These are phyloP conservation scores for Clepsis dumicolana DNA, from an alignment of 2,888 invertebrate species.

Conservation along the genomic window DNA sequence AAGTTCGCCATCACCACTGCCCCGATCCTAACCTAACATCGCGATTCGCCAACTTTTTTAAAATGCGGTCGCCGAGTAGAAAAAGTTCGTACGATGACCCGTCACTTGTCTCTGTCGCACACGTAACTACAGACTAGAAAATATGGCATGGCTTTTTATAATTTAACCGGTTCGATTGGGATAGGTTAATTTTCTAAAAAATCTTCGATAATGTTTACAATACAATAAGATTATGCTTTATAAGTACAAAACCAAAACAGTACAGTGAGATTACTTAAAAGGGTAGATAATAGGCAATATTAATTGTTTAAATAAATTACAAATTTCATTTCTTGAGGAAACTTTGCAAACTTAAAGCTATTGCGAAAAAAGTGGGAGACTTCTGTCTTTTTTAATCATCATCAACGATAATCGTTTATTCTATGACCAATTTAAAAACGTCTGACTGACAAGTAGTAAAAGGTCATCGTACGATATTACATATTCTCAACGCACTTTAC, in stretches of 20 bases:
- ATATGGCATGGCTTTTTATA: background rate
- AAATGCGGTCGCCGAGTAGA: background rate
- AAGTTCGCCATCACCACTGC: background rate
- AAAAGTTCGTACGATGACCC: conserved; percentile 4
- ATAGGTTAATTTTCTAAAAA: background rate
- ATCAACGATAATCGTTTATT: too few relatives aligned
- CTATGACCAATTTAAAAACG: too few relatives aligned
- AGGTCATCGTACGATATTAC: background rate
- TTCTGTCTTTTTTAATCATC: too few relatives aligned
- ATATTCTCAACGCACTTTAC: background rate
- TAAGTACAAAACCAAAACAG: too few relatives aligned
- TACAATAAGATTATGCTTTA: too few relatives aligned
- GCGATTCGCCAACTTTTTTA: background rate
- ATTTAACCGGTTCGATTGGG: background rate
- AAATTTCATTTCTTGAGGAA: too few relatives aligned
- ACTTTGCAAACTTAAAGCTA: too few relatives aligned
- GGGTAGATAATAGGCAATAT: too few relatives aligned
- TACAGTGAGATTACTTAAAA: too few relatives aligned
- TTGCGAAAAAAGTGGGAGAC: too few relatives aligned
- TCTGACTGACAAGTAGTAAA: background rate
- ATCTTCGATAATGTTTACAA: too few relatives aligned
- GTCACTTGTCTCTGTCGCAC: conserved; percentile 5
- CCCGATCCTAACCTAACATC: background rate
- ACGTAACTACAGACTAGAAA: background rate
- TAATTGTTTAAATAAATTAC: too few relatives aligned